Base-by-base conservation (phyloP, 1,140 invertebrate genomes). In the Drosophila jambulina region DNA sequence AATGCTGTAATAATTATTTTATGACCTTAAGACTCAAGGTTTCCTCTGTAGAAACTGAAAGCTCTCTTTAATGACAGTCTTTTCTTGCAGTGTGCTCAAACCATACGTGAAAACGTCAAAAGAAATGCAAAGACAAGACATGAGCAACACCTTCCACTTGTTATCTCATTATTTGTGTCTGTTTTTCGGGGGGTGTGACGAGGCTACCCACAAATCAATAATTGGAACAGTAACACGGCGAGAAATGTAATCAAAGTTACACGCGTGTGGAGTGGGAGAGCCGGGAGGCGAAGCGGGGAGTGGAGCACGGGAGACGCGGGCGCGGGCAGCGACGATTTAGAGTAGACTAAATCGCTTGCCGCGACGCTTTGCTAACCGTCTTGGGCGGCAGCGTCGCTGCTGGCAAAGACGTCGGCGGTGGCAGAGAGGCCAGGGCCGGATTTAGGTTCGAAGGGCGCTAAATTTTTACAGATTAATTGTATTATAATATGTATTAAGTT, bases 321-420 rank as follows among this genome's bases (percentile, higher is more conserved):
- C 42, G 54, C 67, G 63, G 74, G 63, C 75, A 49, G 53, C 74
- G 38, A 57, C 75, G 51, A 54, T 54, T 54, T 54, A n/a, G 53
- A 54, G 71, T 53, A 77, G 79, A 87, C 83, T 87, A 78, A 87
- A 87, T 54, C 68, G 74, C 42, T 68, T 64, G 65, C 49, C 75
- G 65, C 29, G 53, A 32, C 32, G 34, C 56, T 43, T 79, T 64
- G 60, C 79, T 62, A 65, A 77, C 59, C 64, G 69, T 58, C 58
- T 69, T 27, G 61, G 67, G 75, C 82, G 75, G 74, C 77, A 72
- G 25, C 57, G 49, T 29, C 43, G 56, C 7, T 29, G 48, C 32
- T 19, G 23, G 12, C 38, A 4, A 34, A 32, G 27, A 43, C 34
- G 42, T 25, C 17, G 60, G 43, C 58, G 42, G 10, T 46, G 56